Conservation (phyloP, 2,797 vertebrate genomes). For the Pseudochromis fuscus region DNA sequence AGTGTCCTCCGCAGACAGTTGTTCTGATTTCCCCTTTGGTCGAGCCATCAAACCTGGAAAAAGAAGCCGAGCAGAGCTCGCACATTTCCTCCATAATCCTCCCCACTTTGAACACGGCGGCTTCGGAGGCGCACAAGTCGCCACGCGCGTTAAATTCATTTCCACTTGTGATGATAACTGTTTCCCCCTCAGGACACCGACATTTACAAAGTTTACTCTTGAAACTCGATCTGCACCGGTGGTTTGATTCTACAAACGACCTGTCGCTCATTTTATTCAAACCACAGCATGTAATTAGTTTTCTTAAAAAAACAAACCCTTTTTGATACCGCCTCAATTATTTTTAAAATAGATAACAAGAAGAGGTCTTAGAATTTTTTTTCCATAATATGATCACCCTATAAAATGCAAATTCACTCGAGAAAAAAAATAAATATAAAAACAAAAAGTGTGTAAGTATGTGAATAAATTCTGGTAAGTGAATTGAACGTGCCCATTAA, state of each 20-base stretch:
- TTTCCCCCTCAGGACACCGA: conserved; percentile 32
- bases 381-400: background rate
- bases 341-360: background rate
- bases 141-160: conserved; percentile 56
- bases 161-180: conserved; percentile 49
- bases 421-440: background rate
- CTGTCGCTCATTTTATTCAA: background rate
- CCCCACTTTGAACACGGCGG: conserved; percentile 57
- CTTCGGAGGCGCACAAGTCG: conserved; percentile 27
- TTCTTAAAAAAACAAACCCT: too few relatives aligned
- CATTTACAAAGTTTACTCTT: conserved; percentile 26
- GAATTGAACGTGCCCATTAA: background rate
- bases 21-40: conserved; percentile 77
- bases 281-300: background rate
- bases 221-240: conserved; percentile 15
- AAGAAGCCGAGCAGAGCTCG: conserved; percentile 62
- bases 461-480: background rate
- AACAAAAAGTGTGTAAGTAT: background rate
- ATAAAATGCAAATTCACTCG: background rate
- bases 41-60: conserved; percentile 54
- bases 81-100: conserved; percentile 72
- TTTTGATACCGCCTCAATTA: background rate
- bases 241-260: background rate
- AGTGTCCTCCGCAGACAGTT: conserved; percentile 43
- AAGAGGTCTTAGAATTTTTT: background rate